These are phyloP conservation scores for Arctopsyche grandis DNA, from an alignment of 1,140 invertebrate genomes.

Conservation along the genomic window DNA sequence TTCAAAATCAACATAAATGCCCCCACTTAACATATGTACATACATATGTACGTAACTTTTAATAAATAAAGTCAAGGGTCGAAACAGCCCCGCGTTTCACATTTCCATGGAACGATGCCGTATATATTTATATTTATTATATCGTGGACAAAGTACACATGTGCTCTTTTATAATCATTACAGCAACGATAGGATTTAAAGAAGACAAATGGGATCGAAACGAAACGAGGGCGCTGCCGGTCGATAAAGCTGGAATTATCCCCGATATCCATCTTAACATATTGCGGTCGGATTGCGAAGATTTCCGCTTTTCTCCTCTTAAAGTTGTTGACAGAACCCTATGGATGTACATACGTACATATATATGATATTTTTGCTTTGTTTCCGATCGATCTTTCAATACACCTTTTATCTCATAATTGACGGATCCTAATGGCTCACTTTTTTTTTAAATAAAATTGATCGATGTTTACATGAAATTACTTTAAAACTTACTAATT, in stretches of 20 bases:
- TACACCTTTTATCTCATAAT: no score
- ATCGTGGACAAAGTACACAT: not conserved
- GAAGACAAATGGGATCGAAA: slow-evolving; percentile 24
- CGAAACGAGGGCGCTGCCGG: not conserved
- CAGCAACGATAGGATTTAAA: not conserved
- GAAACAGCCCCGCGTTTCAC: no score
- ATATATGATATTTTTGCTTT: not conserved
- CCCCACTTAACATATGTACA: no score
- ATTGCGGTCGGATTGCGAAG: slow-evolving; percentile 6
- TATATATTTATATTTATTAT: no score
- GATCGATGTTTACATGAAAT: no score
- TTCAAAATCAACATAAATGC: no score
- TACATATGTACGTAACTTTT: no score
- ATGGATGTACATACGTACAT: not conserved
- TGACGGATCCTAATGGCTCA: no score
- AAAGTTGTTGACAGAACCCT: slow-evolving; percentile 14
- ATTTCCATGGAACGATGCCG: no score
- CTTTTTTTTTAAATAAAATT: no score
- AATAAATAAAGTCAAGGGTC: no score
- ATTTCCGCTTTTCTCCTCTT: not conserved
- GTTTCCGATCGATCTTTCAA: not conserved
- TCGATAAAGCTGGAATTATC: slow-evolving; percentile 13
- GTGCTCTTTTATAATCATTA: slow-evolving; percentile 13
- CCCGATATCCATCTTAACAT: slow-evolving; percentile 19
- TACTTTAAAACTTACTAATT: no score